phyloP scores from a whole-genome alignment of 2,113 vertebrate genomes.

The Triplophysa rosa region DNA sequence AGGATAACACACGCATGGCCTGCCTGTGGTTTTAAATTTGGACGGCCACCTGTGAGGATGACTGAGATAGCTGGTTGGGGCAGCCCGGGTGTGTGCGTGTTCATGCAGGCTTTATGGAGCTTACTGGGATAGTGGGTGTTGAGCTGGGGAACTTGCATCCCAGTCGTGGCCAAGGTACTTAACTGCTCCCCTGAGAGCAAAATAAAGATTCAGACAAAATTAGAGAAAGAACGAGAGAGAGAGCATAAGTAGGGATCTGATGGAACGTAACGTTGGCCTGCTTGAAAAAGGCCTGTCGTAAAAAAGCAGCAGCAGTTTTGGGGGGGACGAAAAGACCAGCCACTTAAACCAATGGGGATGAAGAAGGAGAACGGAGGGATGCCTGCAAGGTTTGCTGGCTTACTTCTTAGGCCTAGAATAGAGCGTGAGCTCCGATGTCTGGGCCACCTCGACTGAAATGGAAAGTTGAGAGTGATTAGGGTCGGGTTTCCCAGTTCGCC shows the following conservation, averaged over 20 bases:
- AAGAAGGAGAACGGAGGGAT: constrained; percentile 31
- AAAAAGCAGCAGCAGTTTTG: not conserved
- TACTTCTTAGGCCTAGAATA: constrained; percentile 69
- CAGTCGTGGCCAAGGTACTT: constrained; percentile 60
- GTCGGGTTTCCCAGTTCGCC: constrained; percentile 59
- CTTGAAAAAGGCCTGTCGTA: not conserved
- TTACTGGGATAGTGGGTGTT: constrained; percentile 45
- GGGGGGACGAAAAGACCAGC: not conserved
- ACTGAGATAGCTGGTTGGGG: constrained; percentile 44
- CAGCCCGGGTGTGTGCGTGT: constrained; percentile 27
- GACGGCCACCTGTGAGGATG: constrained; percentile 58
- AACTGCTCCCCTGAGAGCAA: constrained; percentile 48
- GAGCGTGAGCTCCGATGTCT: constrained; percentile 60
- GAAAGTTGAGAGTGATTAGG: constrained; percentile 65
- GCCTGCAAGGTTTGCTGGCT: constrained; percentile 60
- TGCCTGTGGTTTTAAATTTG: constrained; percentile 45
- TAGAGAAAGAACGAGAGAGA: not conserved
- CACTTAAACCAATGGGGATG: not conserved
- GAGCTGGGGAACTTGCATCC: constrained; percentile 59
- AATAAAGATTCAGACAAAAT: constrained; percentile 23
- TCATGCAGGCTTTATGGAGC: constrained; percentile 53
- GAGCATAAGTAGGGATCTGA: constrained; percentile 13
- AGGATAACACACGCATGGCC: constrained; percentile 7
- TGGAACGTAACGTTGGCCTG: not conserved
- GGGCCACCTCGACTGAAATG: constrained; percentile 62